Evolutionary conservation across 2,113 vertebrate species (phyloP).

Genomic region (Heterochromis multidens): DNA sequence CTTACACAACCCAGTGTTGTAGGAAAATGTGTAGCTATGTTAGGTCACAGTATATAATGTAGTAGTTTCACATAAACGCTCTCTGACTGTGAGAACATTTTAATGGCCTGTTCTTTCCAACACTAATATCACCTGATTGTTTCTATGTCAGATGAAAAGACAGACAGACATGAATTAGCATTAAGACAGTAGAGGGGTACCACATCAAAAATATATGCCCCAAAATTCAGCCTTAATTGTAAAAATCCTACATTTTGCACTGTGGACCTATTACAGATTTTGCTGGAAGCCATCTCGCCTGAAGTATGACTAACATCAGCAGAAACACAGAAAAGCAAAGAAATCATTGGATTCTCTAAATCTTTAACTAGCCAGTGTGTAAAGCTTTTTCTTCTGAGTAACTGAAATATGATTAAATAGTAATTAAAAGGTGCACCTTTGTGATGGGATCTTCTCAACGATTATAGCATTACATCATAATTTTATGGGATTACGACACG

Average conservation of each 20-base stretch:
- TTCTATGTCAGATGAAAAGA: not conserved
- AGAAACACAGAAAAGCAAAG: not conserved
- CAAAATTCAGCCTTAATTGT: not conserved
- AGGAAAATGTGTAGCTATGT: not conserved
- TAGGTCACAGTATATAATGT: not conserved
- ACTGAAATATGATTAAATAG: not conserved
- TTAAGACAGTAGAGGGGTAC: not conserved
- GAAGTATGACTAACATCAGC: not conserved
- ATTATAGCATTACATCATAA: not conserved
- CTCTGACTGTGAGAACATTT: not conserved
- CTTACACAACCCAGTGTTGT: not conserved
- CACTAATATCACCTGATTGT: no score
- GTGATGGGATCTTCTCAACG: not conserved
- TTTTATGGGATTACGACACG: not conserved
- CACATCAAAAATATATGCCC: not conserved
- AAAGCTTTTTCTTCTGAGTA: not conserved
- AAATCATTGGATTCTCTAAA: not conserved
- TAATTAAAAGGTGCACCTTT: not conserved
- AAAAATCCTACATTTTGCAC: not conserved
- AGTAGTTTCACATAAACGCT: not conserved
- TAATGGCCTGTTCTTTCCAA: no score
- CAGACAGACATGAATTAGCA: not conserved
- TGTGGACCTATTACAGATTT: not conserved
- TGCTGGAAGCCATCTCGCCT: not conserved
- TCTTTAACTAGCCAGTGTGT: not conserved